Percentiles rank a stretch among this genome's conserved stretches.
Conservation (phyloP, 2,888 invertebrate genomes). For the Ametastegia equiseti region DNA sequence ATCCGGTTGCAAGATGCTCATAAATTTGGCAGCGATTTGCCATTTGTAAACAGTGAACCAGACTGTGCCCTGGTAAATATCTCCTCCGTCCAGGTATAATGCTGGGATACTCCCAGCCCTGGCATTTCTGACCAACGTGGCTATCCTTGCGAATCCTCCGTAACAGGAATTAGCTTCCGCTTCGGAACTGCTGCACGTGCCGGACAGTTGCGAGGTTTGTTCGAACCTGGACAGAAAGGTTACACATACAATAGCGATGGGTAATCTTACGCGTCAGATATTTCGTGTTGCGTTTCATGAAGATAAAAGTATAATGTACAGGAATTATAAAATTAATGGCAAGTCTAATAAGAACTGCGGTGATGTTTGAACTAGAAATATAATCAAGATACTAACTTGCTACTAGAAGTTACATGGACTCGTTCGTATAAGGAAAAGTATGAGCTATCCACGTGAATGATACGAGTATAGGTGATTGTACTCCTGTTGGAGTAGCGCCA, state of each 20-base stretch:
- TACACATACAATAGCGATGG: not conserved
- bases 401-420: not conserved
- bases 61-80: slow-evolving; percentile 93
- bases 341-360: not conserved
- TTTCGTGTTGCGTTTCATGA: not conserved
- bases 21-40: slow-evolving; percentile 86
- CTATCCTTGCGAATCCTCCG: slow-evolving; percentile 91
- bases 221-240: slow-evolving; percentile 79
- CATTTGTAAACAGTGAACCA: slow-evolving; percentile 92
- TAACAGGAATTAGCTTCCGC: slow-evolving; percentile 83
- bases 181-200: slow-evolving; percentile 76
- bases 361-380: no score
- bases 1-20: slow-evolving; percentile 89
- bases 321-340: not conserved
- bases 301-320: not conserved
- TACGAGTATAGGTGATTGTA: no score
- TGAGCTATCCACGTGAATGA: no score
- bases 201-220: slow-evolving; percentile 85
- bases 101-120: slow-evolving; percentile 81
- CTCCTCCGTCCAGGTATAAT: slow-evolving; percentile 93
- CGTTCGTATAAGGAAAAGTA: not conserved
- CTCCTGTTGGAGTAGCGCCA: no score
- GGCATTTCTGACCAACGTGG: slow-evolving; percentile 81
- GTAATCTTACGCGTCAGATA: not conserved
- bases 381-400: no score